phyloP scores from a whole-genome alignment of 2,113 vertebrate genomes.

The Pithys albifrons region DNA sequence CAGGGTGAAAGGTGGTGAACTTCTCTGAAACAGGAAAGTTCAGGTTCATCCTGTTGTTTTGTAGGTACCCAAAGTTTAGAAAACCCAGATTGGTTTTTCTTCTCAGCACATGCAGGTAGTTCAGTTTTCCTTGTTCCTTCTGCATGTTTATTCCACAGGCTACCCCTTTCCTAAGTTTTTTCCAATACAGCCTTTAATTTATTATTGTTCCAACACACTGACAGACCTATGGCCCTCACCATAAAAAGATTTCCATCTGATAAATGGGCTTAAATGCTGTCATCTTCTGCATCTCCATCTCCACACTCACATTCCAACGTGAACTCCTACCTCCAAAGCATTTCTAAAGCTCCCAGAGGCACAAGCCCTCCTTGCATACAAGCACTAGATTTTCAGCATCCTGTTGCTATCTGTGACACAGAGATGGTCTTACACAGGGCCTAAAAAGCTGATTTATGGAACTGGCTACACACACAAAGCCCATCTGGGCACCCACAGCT shows the following conservation, averaged over 20 bases:
- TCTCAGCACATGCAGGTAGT: fast-evolving
- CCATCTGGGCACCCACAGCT: neutral
- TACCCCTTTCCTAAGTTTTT: neutral
- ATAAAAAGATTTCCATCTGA: neutral
- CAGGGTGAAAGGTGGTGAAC: neutral
- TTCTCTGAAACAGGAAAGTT: neutral
- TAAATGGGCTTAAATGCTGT: neutral
- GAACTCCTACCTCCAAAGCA: neutral
- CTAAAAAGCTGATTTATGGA: neutral
- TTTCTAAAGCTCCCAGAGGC: neutral
- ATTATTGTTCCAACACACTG: neutral
- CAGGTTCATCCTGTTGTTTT: neutral
- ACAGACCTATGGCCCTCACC: neutral
- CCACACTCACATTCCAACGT: neutral
- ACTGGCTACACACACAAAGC: neutral
- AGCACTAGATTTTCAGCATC: neutral
- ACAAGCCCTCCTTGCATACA: neutral
- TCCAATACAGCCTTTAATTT: neutral
- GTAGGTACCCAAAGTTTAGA: neutral
- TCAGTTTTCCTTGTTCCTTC: neutral
- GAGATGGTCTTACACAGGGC: neutral
- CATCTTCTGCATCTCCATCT: neutral
- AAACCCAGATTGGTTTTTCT: fast-evolving
- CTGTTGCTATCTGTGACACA: neutral
- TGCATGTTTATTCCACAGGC: neutral